Percentiles rank a stretch among this genome's conserved stretches.
Conservation (phyloP, 2,888 invertebrate genomes). For the Leucozona laternaria region DNA sequence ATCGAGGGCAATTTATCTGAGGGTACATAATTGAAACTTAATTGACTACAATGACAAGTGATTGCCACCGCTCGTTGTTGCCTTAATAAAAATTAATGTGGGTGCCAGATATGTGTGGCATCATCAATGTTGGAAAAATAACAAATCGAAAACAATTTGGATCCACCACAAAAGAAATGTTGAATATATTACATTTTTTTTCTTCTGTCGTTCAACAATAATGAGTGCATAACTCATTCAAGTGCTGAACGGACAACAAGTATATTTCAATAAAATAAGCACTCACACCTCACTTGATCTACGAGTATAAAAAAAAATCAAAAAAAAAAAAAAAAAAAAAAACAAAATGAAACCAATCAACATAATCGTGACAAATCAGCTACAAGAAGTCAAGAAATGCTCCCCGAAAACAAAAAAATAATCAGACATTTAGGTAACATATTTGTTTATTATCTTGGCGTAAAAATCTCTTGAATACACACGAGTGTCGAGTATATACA, state of each 20-base stretch:
- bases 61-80: constrained; percentile 23
- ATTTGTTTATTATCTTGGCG: constrained; percentile 46
- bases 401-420: background rate
- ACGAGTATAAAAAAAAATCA: too few species aligned
- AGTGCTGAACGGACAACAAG: constrained; percentile 58
- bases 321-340: background rate
- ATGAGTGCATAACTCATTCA: constrained; percentile 22
- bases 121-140: constrained; percentile 37
- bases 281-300: constrained; percentile 19
- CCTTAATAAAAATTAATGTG: constrained; percentile 37
- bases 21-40: constrained; percentile 64
- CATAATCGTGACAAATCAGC: constrained; percentile 63
- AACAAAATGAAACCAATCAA: constrained; percentile 33
- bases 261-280: constrained; percentile 48
- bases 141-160: constrained; percentile 39
- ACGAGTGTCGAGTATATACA: too few species aligned
- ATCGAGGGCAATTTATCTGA: constrained; percentile 35
- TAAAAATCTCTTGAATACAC: constrained; percentile 50
- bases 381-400: constrained; percentile 38
- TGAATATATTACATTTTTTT: background rate
- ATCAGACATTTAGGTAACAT: constrained; percentile 16
- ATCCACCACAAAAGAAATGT: constrained; percentile 20
- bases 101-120: constrained; percentile 49
- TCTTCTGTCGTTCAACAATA: background rate
- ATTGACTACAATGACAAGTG: constrained; percentile 63